phyloP scores from a whole-genome alignment of 1,140 invertebrate genomes.

The Saxidomus purpurata region DNA sequence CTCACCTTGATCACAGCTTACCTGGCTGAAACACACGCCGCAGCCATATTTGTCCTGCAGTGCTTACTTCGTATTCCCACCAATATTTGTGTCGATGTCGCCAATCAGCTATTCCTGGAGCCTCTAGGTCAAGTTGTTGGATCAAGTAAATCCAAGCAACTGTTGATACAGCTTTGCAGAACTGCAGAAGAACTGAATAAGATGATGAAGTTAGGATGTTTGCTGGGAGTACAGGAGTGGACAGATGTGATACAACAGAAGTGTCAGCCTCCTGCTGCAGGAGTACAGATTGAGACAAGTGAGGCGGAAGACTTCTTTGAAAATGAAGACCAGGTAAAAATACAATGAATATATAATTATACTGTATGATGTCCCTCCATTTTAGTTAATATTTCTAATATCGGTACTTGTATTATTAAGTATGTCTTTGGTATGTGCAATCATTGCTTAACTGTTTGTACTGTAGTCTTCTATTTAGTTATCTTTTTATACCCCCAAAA shows the following conservation, averaged over 20 bases:
- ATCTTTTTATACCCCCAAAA: no score
- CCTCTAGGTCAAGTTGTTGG: constrained; percentile 84
- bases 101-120: constrained; percentile 83
- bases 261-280: constrained; percentile 59
- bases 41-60: constrained; percentile 80
- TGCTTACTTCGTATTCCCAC: constrained; percentile 78
- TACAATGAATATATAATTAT: no score
- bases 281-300: constrained; percentile 68
- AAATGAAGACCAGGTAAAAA: constrained; percentile 15
- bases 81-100: constrained; percentile 77
- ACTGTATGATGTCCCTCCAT: no score
- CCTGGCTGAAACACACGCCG: constrained; percentile 14
- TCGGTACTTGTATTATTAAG: no score
- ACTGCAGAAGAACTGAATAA: constrained; percentile 57
- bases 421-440: no score
- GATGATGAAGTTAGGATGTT: constrained; percentile 79
- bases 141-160: constrained; percentile 80
- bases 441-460: no score
- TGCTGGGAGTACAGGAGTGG: constrained; percentile 83
- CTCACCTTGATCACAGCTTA: background rate
- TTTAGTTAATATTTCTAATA: no score
- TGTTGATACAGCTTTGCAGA: constrained; percentile 74
- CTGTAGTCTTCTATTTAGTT: no score
- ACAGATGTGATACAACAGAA: constrained; percentile 72
- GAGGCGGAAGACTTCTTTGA: constrained; percentile 50